phyloP scores from a whole-genome alignment of 2,797 vertebrate species.

The Gouania willdenowi region DNA sequence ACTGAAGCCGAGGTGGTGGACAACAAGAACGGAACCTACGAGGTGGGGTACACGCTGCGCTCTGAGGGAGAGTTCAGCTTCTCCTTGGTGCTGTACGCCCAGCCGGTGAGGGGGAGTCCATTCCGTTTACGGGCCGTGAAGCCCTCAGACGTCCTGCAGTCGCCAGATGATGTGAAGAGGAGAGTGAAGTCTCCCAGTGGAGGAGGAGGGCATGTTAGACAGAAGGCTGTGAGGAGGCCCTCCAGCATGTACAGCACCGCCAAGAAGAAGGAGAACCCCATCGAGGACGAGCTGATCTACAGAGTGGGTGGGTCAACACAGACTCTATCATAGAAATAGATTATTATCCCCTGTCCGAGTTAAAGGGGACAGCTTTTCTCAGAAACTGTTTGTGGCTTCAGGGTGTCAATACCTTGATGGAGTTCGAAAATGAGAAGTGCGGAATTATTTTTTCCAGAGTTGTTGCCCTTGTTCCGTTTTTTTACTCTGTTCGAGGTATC shows the following conservation, averaged over 20 bases:
- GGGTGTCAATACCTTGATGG: too few species aligned
- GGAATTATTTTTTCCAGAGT: too few species aligned
- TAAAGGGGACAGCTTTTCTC: too few species aligned
- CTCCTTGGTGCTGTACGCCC: constrained; percentile 84
- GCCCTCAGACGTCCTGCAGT: constrained; percentile 83
- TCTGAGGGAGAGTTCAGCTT: constrained; percentile 85
- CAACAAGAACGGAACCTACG: constrained; percentile 95
- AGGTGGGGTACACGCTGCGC: constrained; percentile 85
- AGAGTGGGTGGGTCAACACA: constrained; percentile 81
- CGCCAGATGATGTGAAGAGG: constrained; percentile 90
- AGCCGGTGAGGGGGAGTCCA: constrained; percentile 86
- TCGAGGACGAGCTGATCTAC: constrained; percentile 94
- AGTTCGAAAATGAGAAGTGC: too few species aligned
- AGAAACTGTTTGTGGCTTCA: too few species aligned
- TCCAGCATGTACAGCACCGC: constrained; percentile 97
- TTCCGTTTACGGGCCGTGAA: constrained; percentile 84
- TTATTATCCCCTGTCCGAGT: too few species aligned
- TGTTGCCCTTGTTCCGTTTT: too few species aligned
- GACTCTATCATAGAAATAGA: too few species aligned
- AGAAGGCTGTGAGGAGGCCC: constrained; percentile 90
- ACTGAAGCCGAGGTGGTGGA: constrained; percentile 83
- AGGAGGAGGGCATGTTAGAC: constrained; percentile 88
- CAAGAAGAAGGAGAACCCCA: constrained; percentile 96
- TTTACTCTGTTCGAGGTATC: too few species aligned
- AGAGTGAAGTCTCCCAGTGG: constrained; percentile 90